A percentile compares a stretch with the other conserved stretches of the same genome.
These are phyloP conservation scores for Lagopus muta DNA, from an alignment of 2,113 vertebrate genomes.

Conservation along the genomic window DNA sequence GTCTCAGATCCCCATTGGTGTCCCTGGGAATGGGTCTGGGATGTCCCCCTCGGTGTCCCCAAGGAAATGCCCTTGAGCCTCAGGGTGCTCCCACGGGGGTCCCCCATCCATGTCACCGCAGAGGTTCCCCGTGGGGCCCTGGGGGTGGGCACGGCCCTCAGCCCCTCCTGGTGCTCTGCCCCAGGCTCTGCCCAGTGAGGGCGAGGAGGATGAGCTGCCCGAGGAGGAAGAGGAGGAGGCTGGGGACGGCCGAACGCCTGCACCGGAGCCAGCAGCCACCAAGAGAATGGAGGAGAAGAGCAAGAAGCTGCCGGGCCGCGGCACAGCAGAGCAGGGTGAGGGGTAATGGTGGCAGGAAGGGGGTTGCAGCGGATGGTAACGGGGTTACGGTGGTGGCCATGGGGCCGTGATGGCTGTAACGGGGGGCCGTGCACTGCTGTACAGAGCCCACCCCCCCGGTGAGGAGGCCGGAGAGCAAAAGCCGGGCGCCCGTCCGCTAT, in stretches of 20 bases:
- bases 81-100: too few relatives aligned
- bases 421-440: too few relatives aligned
- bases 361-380: not conserved
- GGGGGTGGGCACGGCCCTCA: too few relatives aligned
- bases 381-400: too few relatives aligned
- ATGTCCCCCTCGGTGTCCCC: too few relatives aligned
- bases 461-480: conserved; percentile 78
- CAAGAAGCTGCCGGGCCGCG: conserved; percentile 77
- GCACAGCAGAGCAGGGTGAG: not conserved
- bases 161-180: too few relatives aligned
- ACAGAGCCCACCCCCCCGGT: not conserved
- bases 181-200: conserved; percentile 91
- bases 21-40: too few relatives aligned
- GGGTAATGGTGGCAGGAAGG: not conserved
- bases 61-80: too few relatives aligned
- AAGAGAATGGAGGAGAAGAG: conserved; percentile 83
- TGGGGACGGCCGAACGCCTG: conserved; percentile 4
- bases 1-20: too few relatives aligned
- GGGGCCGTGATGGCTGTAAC: not conserved
- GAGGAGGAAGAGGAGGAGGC: conserved; percentile 91
- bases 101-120: too few relatives aligned
- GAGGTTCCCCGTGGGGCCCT: too few relatives aligned
- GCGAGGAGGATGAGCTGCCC: conserved; percentile 88
- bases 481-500: conserved; percentile 88
- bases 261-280: conserved; percentile 36